Percentiles rank a stretch among this genome's conserved stretches.
These are phyloP conservation scores for Marronus borbonicus DNA, from an alignment of 2,888 invertebrate genomes.

Conservation along the genomic window DNA sequence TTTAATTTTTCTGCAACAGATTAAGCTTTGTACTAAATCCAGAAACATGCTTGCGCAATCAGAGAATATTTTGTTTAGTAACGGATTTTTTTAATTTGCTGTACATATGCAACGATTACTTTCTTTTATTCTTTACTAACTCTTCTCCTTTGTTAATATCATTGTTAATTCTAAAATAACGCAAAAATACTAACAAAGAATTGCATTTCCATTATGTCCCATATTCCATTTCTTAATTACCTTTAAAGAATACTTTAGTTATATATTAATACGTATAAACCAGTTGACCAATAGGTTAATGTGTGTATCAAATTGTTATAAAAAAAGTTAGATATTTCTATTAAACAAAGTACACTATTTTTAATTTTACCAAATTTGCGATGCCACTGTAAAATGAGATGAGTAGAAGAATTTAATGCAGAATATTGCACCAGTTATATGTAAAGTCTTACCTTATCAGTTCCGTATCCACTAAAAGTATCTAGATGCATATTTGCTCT, in stretches of 20 bases:
- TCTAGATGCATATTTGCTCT: no score
- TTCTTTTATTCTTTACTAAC: neutral
- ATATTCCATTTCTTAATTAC: conserved; percentile 4
- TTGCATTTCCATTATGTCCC: conserved; percentile 15
- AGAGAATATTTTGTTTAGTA: neutral
- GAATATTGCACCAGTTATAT: no score
- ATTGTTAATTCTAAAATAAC: neutral
- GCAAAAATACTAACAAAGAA: conserved; percentile 6
- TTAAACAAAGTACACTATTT: neutral
- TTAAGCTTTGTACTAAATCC: no score
- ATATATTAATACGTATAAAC: conserved; percentile 19
- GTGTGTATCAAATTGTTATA: neutral
- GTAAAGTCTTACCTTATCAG: no score
- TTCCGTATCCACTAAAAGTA: no score
- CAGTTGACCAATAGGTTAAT: neutral
- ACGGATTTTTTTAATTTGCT: conserved; percentile 9
- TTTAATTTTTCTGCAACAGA: neutral
- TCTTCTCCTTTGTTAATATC: neutral
- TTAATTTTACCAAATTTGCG: no score
- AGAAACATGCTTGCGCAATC: no score
- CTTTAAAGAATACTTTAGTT: conserved; percentile 12
- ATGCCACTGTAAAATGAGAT: no score
- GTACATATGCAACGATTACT: conserved; percentile 1
- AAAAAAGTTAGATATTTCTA: conserved; percentile 39
- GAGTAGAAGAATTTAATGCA: no score